Base-by-base conservation (phyloP, 2,797 vertebrate species). In the Lutjanus argentimaculatus region DNA sequence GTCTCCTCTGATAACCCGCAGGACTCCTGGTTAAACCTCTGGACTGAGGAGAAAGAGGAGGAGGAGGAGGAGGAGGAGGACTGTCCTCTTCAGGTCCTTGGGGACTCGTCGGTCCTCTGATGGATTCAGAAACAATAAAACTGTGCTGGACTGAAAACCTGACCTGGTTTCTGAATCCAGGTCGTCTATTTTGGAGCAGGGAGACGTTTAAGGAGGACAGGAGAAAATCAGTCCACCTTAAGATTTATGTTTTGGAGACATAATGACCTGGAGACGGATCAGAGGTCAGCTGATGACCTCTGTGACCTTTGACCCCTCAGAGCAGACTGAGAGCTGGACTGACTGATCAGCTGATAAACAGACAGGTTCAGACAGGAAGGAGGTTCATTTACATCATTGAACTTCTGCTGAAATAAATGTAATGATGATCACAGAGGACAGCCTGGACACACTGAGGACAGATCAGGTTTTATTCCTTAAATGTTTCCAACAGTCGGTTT, bases 291-390 rank as follows among this genome's bases (percentile, higher is more conserved):
- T 46, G 63, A 17, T 6, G 17, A 15, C 17, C 15, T 48, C 49
- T 68, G 22, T 55, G 77, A 80, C 64, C 71, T 49, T 46, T 43
- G 42, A 68, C 55, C 56, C n/a, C 64, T 42, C 10, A n/a, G 36
- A 59, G 3, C 21, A 49, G 63, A 11, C 43, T 19, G 19, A 65
- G 21, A 6, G 16, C 36, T 9, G 14, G n/a, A 40, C 55, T 49
- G 56, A 59, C n/a, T n/a, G n/a, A n/a, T n/a, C n/a, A n/a, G n/a
- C 21, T 49, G 74, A 76, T 59, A 43, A 58, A 67, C 61, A 55
- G n/a, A 21, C 25, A 36, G 43, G 2, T 36, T 36, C 61, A 30
- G 25, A 30, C 25, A 30, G 25, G 25, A 30, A 30, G 25, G 25
- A 30, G 25, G n/a, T n/a, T n/a, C n/a, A n/a, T n/a, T n/a, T n/a